Conservation (phyloP, 2,113 vertebrate species). For the Deroptyus accipitrinus region DNA sequence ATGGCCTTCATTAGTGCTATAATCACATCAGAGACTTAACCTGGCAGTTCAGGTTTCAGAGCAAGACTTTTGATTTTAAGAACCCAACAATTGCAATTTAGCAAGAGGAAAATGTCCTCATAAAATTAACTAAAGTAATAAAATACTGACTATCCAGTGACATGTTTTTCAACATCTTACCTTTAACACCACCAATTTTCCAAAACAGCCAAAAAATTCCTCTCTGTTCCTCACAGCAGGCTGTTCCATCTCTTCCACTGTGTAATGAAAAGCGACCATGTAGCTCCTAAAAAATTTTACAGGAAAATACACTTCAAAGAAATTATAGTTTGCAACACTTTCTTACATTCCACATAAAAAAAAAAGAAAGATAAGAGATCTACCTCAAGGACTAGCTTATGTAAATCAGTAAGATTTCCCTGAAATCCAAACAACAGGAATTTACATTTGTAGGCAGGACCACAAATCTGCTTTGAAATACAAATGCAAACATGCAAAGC, state of each 20-base stretch:
- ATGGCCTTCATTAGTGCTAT: not conserved
- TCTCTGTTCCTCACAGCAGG: not conserved
- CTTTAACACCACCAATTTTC: not conserved
- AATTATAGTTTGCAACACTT: not conserved
- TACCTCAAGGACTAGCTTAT: not conserved
- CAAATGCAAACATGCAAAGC: not conserved
- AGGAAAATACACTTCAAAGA: not conserved
- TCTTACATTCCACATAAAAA: not conserved
- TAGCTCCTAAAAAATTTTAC: not conserved
- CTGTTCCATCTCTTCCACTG: not conserved
- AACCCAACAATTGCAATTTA: not conserved
- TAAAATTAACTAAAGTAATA: not conserved
- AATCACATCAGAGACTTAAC: not conserved
- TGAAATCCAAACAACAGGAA: not conserved
- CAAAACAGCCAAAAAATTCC: not conserved
- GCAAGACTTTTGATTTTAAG: not conserved
- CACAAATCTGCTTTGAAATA: not conserved
- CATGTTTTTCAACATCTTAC: not conserved
- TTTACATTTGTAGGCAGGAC: not conserved
- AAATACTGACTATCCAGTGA: not conserved
- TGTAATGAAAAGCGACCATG: accelerated
- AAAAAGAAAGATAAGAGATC: not conserved
- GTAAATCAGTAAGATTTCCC: not conserved
- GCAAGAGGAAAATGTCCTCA: not conserved
- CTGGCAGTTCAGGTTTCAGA: not conserved